phyloP scores from a whole-genome alignment of 2,113 vertebrate genomes.

The Verasper variegatus region DNA sequence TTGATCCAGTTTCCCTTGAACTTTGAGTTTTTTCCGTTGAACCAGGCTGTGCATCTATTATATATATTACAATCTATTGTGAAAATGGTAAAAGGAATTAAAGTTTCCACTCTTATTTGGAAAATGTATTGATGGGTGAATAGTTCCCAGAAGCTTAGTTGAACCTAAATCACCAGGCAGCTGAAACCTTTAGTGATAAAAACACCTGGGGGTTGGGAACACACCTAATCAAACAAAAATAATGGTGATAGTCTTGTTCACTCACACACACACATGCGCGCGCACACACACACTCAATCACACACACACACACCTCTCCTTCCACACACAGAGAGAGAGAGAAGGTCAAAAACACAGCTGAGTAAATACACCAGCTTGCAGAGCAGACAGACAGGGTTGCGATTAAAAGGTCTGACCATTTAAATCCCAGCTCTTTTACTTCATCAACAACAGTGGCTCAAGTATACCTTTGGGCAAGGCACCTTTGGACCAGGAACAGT shows the following conservation, averaged over 20 bases:
- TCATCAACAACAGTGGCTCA: background rate
- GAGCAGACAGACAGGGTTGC: conserved; percentile 8
- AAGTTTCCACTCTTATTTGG: background rate
- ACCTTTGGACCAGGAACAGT: background rate
- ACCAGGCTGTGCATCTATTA: too few relatives aligned
- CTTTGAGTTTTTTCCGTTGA: too few relatives aligned
- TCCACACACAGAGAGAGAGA: conserved; percentile 16
- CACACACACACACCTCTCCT: background rate
- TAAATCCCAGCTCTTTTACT: conserved; percentile 4
- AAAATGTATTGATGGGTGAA: background rate
- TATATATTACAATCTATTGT: too few relatives aligned
- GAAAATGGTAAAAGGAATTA: background rate
- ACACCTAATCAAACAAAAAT: conserved; percentile 44
- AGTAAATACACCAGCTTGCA: conserved; percentile 49
- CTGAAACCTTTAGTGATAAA: conserved; percentile 19
- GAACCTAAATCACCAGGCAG: conserved; percentile 2
- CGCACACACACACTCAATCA: conserved; percentile 16
- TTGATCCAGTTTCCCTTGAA: too few relatives aligned
- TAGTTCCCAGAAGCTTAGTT: background rate
- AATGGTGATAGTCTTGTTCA: conserved; percentile 18
- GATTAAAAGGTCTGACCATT: conserved; percentile 12
- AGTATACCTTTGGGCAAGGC: background rate
- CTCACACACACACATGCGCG: background rate
- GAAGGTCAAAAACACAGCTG: conserved; percentile 69
- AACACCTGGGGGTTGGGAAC: conserved; percentile 22